Base-by-base conservation (phyloP, 2,797 vertebrate species). In the Podarcis lilfordi region DNA sequence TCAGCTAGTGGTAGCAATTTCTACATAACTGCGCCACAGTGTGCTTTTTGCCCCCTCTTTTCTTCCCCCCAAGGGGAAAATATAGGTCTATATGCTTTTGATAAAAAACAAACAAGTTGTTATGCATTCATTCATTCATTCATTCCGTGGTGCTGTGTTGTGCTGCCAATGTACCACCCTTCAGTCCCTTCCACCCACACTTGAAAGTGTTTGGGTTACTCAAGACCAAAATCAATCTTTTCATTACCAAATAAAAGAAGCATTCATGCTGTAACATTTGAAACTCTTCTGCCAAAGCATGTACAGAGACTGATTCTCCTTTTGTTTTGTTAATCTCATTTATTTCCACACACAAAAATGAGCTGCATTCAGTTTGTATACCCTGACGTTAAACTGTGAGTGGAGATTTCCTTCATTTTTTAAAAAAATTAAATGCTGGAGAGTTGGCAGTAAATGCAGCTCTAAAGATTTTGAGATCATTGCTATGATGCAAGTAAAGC, bases 21-120 rank as follows among this genome's bases (percentile, higher is more conserved):
- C 0, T 1, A 1, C 5, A 43, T 0, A 0, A 43, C 25, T 8
- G 66, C 10, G 25, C 8, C 32, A 84, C 19, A 80, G 5, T 37
- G 45, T 35, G 37, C 10, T 66, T 3, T 74, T 3, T 55, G 8
- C 25, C 6, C 37, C 13, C 29, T 1, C 37, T 4, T 29, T 29
- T 55, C 35, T 84, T 19, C 19, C 29, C 37, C 64, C 17, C 66
- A 66, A 66, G 84, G 29, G 23, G 11, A 69, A 32, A 55, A 78
- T 43, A 50, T 85, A 40, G 75, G 71, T 45, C 29, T 45, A 27
- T 66, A 27, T 27, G 17, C 9, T 27, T 77, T 79, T 81, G 23
- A 35, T 35, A 59, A 74, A 55, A 37, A 59, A 66, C 4, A 72
- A 77, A 76, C 35, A 50, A 74, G 43, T 29, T n/a, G 72, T 25